Evolutionary conservation across 2,113 vertebrate species (phyloP).

Genomic region (Tenebrosternarchus preto): DNA sequence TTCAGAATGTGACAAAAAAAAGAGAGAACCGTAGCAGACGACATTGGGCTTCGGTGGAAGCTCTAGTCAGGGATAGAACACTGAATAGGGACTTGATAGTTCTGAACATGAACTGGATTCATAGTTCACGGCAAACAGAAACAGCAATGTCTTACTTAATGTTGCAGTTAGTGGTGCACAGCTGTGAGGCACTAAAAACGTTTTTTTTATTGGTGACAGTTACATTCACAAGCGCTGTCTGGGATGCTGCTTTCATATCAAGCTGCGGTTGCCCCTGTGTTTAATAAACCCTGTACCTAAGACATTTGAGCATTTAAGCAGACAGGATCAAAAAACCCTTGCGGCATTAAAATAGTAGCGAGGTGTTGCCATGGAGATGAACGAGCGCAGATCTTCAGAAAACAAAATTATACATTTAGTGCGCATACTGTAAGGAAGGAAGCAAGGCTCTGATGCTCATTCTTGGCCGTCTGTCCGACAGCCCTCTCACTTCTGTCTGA

Average conservation of each 20-base stretch:
- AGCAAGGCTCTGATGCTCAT: no score
- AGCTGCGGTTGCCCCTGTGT: background rate
- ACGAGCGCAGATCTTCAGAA: background rate
- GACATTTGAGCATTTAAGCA: background rate
- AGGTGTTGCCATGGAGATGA: constrained; percentile 32
- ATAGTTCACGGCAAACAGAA: background rate
- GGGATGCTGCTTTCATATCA: background rate
- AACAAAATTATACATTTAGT: constrained; percentile 13
- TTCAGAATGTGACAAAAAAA: background rate
- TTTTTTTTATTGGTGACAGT: background rate
- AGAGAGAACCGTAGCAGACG: background rate
- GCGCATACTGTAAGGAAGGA: background rate
- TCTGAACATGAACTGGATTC: background rate
- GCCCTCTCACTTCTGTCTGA: background rate
- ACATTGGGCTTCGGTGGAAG: no score
- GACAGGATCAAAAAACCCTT: background rate
- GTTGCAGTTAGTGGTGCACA: background rate
- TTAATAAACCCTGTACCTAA: background rate
- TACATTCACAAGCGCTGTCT: background rate
- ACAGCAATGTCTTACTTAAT: no score
- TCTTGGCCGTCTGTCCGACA: background rate
- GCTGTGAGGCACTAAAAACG: background rate
- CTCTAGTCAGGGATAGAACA: no score
- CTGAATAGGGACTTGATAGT: no score
- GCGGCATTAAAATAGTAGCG: background rate